Percentiles rank a stretch among this genome's conserved stretches.
These are phyloP conservation scores for Malacosoma neustria DNA, from an alignment of 2,888 invertebrate genomes.

Conservation along the genomic window DNA sequence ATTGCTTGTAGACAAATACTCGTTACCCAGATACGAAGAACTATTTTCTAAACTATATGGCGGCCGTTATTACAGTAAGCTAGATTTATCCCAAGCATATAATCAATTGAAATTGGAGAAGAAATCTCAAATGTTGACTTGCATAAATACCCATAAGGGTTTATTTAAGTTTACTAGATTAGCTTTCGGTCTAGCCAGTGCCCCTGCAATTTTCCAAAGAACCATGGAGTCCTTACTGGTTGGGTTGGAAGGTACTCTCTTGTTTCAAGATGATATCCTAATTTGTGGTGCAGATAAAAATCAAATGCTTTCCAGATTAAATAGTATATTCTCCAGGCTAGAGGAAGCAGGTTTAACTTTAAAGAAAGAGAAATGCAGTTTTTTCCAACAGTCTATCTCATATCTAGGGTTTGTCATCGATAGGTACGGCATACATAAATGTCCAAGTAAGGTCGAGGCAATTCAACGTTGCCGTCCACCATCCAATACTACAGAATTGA, in stretches of 20 bases:
- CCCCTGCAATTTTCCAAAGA: background rate
- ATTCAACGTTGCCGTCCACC: background rate
- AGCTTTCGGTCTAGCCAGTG: background rate
- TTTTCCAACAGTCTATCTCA: background rate
- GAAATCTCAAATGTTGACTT: background rate
- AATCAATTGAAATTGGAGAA: background rate
- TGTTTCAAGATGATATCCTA: background rate
- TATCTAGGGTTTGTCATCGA: constrained; percentile 1
- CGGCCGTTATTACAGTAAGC: background rate
- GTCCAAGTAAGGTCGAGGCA: background rate
- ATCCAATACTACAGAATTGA: background rate
- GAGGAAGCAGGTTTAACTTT: background rate
- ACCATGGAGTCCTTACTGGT: background rate
- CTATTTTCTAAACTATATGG: background rate
- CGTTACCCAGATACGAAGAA: background rate
- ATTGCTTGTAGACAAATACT: background rate
- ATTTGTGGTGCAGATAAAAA: background rate
- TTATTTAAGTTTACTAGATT: background rate
- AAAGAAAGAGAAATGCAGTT: background rate
- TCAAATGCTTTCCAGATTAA: background rate
- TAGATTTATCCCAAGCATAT: background rate
- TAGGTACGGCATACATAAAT: background rate
- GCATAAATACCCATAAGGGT: background rate
- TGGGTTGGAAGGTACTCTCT: background rate
- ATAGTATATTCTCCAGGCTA: background rate